A percentile compares a stretch with the other conserved stretches of the same genome.
Evolutionary conservation across 1,140 invertebrate genomes (phyloP).

Genomic region (Andricus grossulariae): DNA sequence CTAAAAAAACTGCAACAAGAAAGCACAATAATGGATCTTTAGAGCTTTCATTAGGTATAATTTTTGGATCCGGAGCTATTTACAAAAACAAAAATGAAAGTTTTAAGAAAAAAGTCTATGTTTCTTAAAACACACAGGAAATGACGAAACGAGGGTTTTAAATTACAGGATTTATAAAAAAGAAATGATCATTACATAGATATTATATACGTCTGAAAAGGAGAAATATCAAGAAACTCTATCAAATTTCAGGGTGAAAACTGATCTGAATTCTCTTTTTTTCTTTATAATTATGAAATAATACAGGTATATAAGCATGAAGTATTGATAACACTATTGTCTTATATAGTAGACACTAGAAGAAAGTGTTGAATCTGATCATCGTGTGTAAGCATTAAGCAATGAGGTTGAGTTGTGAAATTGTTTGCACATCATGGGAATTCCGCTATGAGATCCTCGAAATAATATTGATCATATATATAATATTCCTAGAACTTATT

Average conservation of each 20-base stretch:
- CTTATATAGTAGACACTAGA: conserved; percentile 5
- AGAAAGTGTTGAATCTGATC: conserved; percentile 35
- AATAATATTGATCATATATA: background rate
- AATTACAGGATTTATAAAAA: background rate
- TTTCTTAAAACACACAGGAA: background rate
- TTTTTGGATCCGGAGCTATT: too few relatives aligned
- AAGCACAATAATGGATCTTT: too few relatives aligned
- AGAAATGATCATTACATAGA: background rate
- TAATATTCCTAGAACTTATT: too few relatives aligned
- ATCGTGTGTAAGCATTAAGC: background rate
- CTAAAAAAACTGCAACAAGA: too few relatives aligned
- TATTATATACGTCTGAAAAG: background rate
- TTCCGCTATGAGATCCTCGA: background rate
- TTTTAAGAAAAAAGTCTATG: background rate
- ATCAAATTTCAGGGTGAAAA: background rate
- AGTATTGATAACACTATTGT: conserved; percentile 33
- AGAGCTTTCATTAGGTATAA: too few relatives aligned
- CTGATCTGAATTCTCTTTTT: background rate
- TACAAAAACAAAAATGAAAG: too few relatives aligned
- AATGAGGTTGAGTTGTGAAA: conserved; percentile 40
- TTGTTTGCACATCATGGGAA: conserved; percentile 29
- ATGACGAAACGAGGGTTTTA: background rate
- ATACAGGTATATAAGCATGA: conserved; percentile 1
- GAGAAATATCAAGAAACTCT: background rate
- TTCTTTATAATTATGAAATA: background rate